Evolutionary conservation across 2,113 vertebrate genomes (phyloP), one percentile per base, ranked within the genome.

Genomic region (Perognathus longimembris): DNA sequence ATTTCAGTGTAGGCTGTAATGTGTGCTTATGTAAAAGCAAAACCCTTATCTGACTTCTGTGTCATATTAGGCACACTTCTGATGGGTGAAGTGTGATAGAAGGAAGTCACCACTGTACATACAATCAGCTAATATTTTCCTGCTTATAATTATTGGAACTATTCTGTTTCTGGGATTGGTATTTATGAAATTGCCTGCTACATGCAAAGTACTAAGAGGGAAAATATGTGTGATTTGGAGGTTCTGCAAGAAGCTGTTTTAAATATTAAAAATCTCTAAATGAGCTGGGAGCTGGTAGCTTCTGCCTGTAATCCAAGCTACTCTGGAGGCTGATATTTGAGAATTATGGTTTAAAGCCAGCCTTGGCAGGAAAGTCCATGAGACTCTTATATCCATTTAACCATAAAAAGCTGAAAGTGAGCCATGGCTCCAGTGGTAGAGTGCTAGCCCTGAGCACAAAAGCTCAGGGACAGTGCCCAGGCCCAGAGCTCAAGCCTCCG

Each of bases 201-300:
- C 18, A 7, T 30, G 78, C 34, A 12, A 28, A 26, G 59, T 24
- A 78, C 36, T 78, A 78, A 24, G 45, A 77, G 9, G 75, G 21
- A 57, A 57, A 77, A 34, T 57, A 77, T 32, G n/a, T n/a, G 54
- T n/a, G 50, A 34, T 30, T 22, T n/a, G 4, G 45, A 54, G 54
- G 45, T 34, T 2, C 12, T 66, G 30, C 2, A 66, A 32, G 7
- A 32, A 8, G 28, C 28, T 66, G 5, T 21, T 42, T 61, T 66
- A 84, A 95, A 64, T 87, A 74, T 50, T 50, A 34, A 85, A 70
- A 79, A 71, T 78, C 12, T 94, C 4, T 91, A n/a, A n/a, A n/a
- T 45, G 11, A 45, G 45, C 11, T 45, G 45, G 45, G 11, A 45
- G 45, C 45, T 45, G 45, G 45, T 45, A 45, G 45, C 45, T 45